Percentiles rank a stretch among this genome's conserved stretches.
phyloP scores from a whole-genome alignment of 2,888 invertebrate genomes.

The Eulithis prunata region DNA sequence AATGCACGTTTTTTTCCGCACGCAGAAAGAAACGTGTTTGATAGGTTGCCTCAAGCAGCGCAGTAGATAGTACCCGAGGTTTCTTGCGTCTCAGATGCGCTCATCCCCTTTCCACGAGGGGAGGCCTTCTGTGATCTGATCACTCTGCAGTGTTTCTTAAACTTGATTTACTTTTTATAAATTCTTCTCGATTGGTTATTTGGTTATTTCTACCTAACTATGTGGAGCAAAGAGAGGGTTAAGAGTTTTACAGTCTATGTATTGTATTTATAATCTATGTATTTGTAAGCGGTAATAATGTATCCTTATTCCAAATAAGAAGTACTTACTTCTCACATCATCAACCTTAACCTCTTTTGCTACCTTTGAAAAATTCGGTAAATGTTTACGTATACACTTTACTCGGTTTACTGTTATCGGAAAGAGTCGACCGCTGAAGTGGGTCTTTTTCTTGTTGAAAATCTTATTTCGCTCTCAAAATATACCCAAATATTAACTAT shows the following conservation, averaged over 20 bases:
- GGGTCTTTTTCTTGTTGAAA: neutral
- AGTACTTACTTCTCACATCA: too few relatives aligned
- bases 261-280: too few relatives aligned
- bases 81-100: slow-evolving; percentile 21
- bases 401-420: neutral
- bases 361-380: too few relatives aligned
- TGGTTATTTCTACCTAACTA: too few relatives aligned
- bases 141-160: slow-evolving; percentile 41
- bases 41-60: slow-evolving; percentile 8
- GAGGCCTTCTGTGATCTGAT: slow-evolving; percentile 27
- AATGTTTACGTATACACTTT: too few relatives aligned
- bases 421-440: slow-evolving; percentile 21
- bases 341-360: too few relatives aligned
- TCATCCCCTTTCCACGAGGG: slow-evolving; percentile 46
- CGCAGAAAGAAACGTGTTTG: slow-evolving; percentile 27
- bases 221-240: too few relatives aligned
- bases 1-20: slow-evolving; percentile 20
- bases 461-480: slow-evolving; percentile 11
- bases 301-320: too few relatives aligned
- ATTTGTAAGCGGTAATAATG: too few relatives aligned
- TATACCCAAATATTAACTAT: slow-evolving; percentile 1
- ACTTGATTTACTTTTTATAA: slow-evolving; percentile 16
- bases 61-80: slow-evolving; percentile 27
- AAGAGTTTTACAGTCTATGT: too few relatives aligned
- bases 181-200: neutral